Evolutionary conservation across 2,888 invertebrate species (phyloP), one percentile per base, ranked within the genome.

Genomic region (Pocota personata): DNA sequence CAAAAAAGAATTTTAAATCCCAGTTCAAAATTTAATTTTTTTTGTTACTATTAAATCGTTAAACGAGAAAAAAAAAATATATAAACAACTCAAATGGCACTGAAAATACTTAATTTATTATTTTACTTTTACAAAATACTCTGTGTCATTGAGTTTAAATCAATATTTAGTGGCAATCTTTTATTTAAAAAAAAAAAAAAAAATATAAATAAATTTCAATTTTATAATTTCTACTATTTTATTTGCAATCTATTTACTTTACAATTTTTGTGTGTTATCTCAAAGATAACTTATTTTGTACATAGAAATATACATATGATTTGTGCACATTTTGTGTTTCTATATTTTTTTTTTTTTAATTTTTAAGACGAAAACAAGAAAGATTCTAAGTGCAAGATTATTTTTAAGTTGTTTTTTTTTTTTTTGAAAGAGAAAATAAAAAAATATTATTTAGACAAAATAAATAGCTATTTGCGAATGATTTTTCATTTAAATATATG

Each of bases 51-150:
- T 35, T 32, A 83, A 84, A 67, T 77, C 88, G 89, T 89, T 66
- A 32, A 90, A 89, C 89, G 89, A 87, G 43, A 19, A 57, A 88
- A 87, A 67, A 64, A 50, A 62, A 69, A 55, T 24, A 72, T 55
- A 58, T 40, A 82, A 19, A 82, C 46, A 73, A 58, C 76, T 82
- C 89, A 83, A 88, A 91, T 89, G 91, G 91, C 91, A 91, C 91
- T 91, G 91, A 91, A 91, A 90, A 90, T 92, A 91, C 92, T 92
- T 91, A 91, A 91, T 90, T 91, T 90, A 89, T 89, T 88, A 88
- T 80, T 64, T 57, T 78, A 87, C 79, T 80, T 64, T 57, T 78
- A 87, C 84, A 71, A 71, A 79, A 82, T 87, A 87, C 82, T 83
- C 87, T 87, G 87, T 90, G 92, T 82, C 87, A 69, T 82, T 82